Evolutionary conservation across 2,113 vertebrate genomes (phyloP).

Genomic region (Heloderma charlesbogerti): DNA sequence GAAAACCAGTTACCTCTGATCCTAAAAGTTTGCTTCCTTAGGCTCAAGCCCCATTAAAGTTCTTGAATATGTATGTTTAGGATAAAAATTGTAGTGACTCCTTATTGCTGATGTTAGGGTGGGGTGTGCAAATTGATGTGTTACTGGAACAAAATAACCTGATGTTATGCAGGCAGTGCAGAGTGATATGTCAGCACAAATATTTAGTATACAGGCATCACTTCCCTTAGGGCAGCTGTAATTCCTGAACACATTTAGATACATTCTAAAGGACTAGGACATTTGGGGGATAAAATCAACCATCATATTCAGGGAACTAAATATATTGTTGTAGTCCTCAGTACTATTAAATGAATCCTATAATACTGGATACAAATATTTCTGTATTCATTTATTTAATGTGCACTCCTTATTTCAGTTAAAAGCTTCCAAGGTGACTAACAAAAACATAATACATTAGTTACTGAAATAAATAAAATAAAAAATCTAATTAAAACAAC

Average conservation of each 20-base stretch:
- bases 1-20: neutral
- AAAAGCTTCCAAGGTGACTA: neutral
- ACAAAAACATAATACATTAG: neutral
- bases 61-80: neutral
- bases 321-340: neutral
- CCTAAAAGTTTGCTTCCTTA: neutral
- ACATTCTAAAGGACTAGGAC: neutral
- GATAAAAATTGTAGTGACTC: neutral
- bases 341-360: constrained; percentile 4
- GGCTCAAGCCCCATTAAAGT: neutral
- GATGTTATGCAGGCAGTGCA: neutral
- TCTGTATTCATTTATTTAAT: neutral
- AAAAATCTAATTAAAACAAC: neutral
- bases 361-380: too few relatives aligned
- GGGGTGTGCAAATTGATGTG: neutral
- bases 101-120: neutral
- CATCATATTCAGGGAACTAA: neutral
- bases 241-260: neutral
- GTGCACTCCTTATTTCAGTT: neutral
- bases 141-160: neutral
- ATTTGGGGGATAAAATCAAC: neutral
- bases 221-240: neutral
- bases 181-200: neutral
- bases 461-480: neutral
- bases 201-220: neutral